Evolutionary conservation across 2,888 invertebrate species (phyloP).

Genomic region (Drosophila pegasa): DNA sequence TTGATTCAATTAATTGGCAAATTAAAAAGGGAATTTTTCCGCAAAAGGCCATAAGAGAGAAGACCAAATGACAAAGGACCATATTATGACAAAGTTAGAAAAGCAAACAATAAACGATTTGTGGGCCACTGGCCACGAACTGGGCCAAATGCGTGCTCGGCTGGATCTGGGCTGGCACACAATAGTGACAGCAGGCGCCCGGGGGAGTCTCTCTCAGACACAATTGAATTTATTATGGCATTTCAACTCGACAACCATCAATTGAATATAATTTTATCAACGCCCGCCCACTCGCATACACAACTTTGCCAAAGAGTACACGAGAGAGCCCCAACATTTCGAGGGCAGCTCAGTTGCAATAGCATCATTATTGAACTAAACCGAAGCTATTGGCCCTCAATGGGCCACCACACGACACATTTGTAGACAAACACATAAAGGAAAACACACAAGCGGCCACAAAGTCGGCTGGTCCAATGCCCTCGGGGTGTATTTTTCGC

Average conservation of each 20-base stretch:
- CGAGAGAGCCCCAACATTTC: conserved; percentile 13
- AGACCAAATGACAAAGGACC: conserved; percentile 32
- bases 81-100: conserved; percentile 75
- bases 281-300: conserved; percentile 29
- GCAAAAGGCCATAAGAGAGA: conserved; percentile 44
- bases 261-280: conserved; percentile 76
- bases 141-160: conserved; percentile 33
- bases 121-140: conserved; percentile 30
- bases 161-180: conserved; percentile 57
- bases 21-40: conserved; percentile 65
- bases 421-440: conserved; percentile 29
- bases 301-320: conserved; percentile 30
- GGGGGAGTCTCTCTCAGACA: conserved; percentile 59
- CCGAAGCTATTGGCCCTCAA: conserved; percentile 76
- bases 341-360: conserved; percentile 62
- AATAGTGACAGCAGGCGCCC: conserved; percentile 62
- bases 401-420: conserved; percentile 67
- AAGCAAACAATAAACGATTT: conserved; percentile 77
- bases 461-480: conserved; percentile 47
- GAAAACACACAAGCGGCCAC: conserved; percentile 17
- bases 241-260: conserved; percentile 78
- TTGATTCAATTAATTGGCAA: conserved; percentile 78
- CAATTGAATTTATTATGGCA: conserved; percentile 81
- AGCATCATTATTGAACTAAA: conserved; percentile 76
- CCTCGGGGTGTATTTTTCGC: conserved; percentile 74